phyloP scores from a whole-genome alignment of 2,113 vertebrate genomes.

The Trogon melanurus region DNA sequence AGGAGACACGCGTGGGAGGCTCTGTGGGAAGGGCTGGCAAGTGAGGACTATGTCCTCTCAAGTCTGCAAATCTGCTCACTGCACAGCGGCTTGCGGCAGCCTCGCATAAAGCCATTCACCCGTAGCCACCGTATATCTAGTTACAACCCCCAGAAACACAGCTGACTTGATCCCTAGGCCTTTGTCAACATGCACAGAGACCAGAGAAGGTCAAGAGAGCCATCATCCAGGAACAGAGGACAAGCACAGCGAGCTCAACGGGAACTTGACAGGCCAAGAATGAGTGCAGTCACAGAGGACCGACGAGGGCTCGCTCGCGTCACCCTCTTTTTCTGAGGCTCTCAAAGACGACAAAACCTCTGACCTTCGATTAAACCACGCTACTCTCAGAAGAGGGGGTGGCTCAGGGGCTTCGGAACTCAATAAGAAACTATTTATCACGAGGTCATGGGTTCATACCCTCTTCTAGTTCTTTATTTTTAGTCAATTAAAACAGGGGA shows the following conservation, averaged over 20 bases:
- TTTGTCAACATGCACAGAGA: conserved; percentile 6
- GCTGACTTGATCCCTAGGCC: background rate
- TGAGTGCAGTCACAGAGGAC: background rate
- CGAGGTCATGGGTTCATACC: conserved; percentile 47
- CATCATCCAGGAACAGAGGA: conserved; percentile 19
- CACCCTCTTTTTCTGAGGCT: background rate
- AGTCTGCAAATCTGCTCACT: background rate
- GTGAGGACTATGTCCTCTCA: background rate
- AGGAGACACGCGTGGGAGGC: background rate
- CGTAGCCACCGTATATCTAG: background rate
- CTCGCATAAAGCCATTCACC: background rate
- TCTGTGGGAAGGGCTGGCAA: background rate
- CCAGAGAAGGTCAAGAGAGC: conserved; percentile 51
- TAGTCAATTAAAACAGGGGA: conserved; percentile 40
- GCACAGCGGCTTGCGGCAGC: background rate
- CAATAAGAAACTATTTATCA: conserved; percentile 49
- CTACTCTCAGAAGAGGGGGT: background rate
- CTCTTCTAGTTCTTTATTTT: conserved; percentile 36
- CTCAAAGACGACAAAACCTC: conserved; percentile 28
- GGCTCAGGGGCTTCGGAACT: background rate
- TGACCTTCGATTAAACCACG: conserved; percentile 16
- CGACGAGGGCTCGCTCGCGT: accelerated
- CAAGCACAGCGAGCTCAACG: background rate
- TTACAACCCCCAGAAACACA: background rate
- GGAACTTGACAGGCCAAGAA: conserved; percentile 46